A percentile compares a stretch with the other conserved stretches of the same genome.
Conservation (phyloP, 2,888 invertebrate species). For the Phlogophora meticulosa region DNA sequence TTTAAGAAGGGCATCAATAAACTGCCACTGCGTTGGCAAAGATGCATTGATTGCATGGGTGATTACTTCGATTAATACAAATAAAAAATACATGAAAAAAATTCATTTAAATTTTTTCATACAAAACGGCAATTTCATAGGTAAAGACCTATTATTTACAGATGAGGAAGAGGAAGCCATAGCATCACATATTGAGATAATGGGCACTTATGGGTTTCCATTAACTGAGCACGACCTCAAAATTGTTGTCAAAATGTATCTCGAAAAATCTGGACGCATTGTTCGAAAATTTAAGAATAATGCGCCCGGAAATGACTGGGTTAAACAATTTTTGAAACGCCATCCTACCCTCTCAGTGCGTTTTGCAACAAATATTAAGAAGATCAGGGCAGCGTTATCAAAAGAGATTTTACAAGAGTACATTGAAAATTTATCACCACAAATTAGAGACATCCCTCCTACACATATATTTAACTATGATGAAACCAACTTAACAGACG, state of each 20-base stretch:
- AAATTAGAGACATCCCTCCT: slow-evolving; percentile 1
- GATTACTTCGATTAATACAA: no score
- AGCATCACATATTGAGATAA: slow-evolving; percentile 18
- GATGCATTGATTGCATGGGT: no score
- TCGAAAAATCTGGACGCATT: slow-evolving; percentile 25
- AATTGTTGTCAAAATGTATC: slow-evolving; percentile 23
- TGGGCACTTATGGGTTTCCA: slow-evolving; percentile 19
- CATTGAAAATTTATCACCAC: no score
- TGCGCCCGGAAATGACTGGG: slow-evolving; percentile 25
- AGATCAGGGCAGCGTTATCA: slow-evolving; percentile 18
- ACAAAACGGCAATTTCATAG: no score
- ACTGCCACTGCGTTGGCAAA: no score
- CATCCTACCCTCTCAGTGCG: slow-evolving; percentile 20
- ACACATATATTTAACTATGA: slow-evolving; percentile 1
- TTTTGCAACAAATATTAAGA: slow-evolving; percentile 27
- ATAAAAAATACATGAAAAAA: no score
- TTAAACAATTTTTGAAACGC: slow-evolving; percentile 21
- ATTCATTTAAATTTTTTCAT: no score
- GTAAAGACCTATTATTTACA: no score
- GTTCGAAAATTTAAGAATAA: slow-evolving; percentile 22
- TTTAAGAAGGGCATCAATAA: no score
- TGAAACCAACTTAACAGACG: not conserved
- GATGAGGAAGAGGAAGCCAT: slow-evolving; percentile 30
- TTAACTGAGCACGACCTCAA: slow-evolving; percentile 23
- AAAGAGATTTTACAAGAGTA: slow-evolving; percentile 13